Base-by-base conservation (phyloP, 2,888 invertebrate species). In the Ligdia adustata region DNA sequence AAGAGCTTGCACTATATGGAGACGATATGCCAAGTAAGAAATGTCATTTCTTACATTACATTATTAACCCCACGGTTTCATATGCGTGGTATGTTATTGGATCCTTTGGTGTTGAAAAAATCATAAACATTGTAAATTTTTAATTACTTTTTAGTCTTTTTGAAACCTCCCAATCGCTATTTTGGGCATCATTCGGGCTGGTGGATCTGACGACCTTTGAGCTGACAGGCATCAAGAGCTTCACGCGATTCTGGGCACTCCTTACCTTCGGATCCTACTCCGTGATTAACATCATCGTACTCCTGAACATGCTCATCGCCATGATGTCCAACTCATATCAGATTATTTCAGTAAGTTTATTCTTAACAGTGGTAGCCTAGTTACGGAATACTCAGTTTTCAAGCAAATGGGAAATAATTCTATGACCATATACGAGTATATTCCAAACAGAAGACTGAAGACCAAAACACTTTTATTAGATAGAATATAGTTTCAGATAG, bases 311-410 rank as follows among this genome's bases (percentile, higher is more conserved):
- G 50, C 94, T 98, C 57, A 98, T 98, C 72, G 98, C 98, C 62
- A 99, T 98, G 98, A 98, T 98, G 98, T 97, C 97, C 67, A 98
- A 98, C 87, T 98, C 98, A 1, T 98, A 97, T 75, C 95, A 97
- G 33, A 94, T 95, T 86, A 98, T 98, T 70, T 95, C 94, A 75
- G 98, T 98, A 85, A 93, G 94, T 86, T 57, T 29, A 2, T 13
- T 20, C 6, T 20, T 20, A 2, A 4, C 6, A 2, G 3, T 6
- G 2, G 4, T 20, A 6, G n/a, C n/a, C n/a, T n/a, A n/a, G n/a
- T n/a, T n/a, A n/a, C n/a, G n/a, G n/a, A n/a, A n/a, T n/a, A n/a
- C n/a, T n/a, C n/a, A n/a, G n/a, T n/a, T n/a, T n/a, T n/a, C n/a
- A n/a, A n/a, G n/a, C n/a, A n/a, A n/a, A n/a, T n/a, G n/a, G n/a